Evolutionary conservation across 2,113 vertebrate species (phyloP).

Genomic region (Emydura subglobosa): DNA sequence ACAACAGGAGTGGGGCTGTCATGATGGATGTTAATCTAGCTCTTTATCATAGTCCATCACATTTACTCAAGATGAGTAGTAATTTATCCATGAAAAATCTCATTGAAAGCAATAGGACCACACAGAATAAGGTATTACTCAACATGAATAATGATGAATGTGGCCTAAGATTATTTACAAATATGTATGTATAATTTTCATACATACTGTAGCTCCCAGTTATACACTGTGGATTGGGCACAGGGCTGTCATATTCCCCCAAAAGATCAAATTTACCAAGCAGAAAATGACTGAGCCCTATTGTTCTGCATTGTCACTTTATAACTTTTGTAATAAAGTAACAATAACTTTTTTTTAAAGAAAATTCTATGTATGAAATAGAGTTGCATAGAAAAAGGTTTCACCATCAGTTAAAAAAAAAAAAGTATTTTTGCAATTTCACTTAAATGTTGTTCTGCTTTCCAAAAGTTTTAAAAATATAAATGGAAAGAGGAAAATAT

Average conservation of each 20-base stretch:
- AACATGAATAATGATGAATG: background rate
- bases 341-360: background rate
- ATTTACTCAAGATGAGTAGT: no score
- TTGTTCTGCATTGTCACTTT: background rate
- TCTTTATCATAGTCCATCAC: no score
- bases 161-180: background rate
- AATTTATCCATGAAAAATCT: background rate
- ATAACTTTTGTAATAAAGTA: background rate
- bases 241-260: background rate
- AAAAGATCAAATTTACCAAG: background rate
- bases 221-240: background rate
- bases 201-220: background rate
- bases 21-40: no score
- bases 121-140: background rate
- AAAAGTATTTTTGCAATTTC: background rate
- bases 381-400: background rate
- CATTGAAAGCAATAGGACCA: background rate
- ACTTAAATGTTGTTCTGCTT: background rate
- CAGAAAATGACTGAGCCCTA: background rate
- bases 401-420: background rate
- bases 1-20: no score
- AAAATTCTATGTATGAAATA: background rate
- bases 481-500: background rate
- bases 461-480: background rate
- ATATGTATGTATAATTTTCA: background rate